These are phyloP conservation scores for Chlorodrepanis virens DNA, from an alignment of 2,113 vertebrate genomes.

Conservation along the genomic window DNA sequence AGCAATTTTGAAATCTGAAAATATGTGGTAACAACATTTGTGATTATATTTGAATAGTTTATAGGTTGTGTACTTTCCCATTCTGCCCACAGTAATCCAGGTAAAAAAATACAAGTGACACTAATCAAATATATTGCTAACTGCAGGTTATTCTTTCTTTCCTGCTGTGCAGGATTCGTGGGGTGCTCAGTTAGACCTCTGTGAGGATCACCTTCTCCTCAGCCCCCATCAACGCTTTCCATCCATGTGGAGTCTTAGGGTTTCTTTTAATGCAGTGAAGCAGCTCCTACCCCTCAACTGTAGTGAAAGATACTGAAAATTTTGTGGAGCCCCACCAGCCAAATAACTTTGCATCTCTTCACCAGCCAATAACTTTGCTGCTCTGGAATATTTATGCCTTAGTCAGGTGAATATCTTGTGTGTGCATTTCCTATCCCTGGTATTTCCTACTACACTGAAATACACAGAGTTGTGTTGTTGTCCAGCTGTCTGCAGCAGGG, in stretches of 20 bases:
- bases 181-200: background rate
- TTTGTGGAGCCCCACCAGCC: background rate
- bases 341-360: background rate
- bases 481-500: background rate
- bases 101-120: background rate
- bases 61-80: background rate
- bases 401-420: background rate
- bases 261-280: background rate
- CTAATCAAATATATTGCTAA: background rate
- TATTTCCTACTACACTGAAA: background rate
- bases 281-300: background rate
- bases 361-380: background rate
- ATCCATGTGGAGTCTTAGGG: accelerated
- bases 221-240: background rate
- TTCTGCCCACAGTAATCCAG: background rate
- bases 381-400: background rate
- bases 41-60: background rate
- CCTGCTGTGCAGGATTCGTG: accelerated
- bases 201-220: background rate
- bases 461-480: background rate
- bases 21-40: background rate
- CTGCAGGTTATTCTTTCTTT: background rate
- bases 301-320: background rate
- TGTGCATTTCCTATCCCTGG: background rate
- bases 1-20: background rate